phyloP scores from a whole-genome alignment of 2,888 invertebrate species.

The Platyscelio sp. region DNA sequence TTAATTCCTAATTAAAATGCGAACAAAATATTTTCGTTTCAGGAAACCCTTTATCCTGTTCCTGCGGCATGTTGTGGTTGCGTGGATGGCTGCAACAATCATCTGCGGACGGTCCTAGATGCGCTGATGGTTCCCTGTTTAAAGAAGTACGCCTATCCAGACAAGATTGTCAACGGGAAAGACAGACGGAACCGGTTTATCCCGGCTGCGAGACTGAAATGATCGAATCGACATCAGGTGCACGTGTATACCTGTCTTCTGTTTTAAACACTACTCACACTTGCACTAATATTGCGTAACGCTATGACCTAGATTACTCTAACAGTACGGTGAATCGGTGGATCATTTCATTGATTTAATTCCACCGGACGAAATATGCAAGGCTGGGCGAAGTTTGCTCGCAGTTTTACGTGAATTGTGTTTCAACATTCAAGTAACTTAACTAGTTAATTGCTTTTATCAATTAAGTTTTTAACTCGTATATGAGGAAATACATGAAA shows the following conservation, averaged over 20 bases:
- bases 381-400: too few relatives aligned
- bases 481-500: too few relatives aligned
- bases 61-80: slow-evolving; percentile 94
- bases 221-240: slow-evolving; percentile 80
- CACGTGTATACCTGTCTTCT: slow-evolving; percentile 32
- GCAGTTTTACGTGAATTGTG: too few relatives aligned
- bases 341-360: too few relatives aligned
- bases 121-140: slow-evolving; percentile 92
- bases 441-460: too few relatives aligned
- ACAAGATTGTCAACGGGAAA: slow-evolving; percentile 88
- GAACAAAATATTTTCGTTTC: too few relatives aligned
- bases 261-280: slow-evolving; percentile 19
- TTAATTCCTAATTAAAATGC: too few relatives aligned
- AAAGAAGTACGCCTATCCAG: slow-evolving; percentile 90
- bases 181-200: slow-evolving; percentile 87
- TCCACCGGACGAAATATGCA: too few relatives aligned
- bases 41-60: slow-evolving; percentile 94
- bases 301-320: slow-evolving; percentile 10
- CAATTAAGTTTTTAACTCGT: too few relatives aligned
- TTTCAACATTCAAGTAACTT: too few relatives aligned
- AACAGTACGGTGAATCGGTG: background rate
- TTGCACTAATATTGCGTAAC: slow-evolving; percentile 25
- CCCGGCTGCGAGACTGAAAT: slow-evolving; percentile 91
- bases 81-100: slow-evolving; percentile 93
- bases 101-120: slow-evolving; percentile 91